Conservation (phyloP, 2,113 vertebrate genomes). For the Siphamia tubifer region DNA sequence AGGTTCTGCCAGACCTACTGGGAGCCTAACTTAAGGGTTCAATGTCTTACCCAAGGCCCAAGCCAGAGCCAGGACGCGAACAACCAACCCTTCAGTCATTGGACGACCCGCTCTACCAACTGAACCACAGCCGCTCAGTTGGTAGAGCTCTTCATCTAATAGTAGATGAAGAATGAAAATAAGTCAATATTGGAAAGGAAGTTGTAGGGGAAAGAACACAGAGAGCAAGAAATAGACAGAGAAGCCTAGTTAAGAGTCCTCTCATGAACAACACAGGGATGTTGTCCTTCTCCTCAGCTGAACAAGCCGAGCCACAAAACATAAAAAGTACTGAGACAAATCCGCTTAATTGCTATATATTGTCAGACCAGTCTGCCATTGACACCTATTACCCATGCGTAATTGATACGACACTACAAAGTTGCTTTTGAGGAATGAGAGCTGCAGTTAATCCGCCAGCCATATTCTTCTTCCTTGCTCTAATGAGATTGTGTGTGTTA, state of each 20-base stretch:
- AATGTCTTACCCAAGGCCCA: too few relatives aligned
- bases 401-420: constrained; percentile 70
- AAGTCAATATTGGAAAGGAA: constrained; percentile 4
- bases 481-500: constrained; percentile 73
- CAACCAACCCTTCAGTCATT: too few relatives aligned
- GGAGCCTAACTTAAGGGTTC: too few relatives aligned
- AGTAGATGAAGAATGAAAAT: constrained; percentile 15
- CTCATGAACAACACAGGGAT: constrained; percentile 43
- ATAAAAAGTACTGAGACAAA: constrained; percentile 62
- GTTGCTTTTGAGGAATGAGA: constrained; percentile 69
- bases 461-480: constrained; percentile 60
- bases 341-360: constrained; percentile 71
- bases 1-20: too few relatives aligned
- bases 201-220: not conserved
- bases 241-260: constrained; percentile 44
- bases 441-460: constrained; percentile 60
- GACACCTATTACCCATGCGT: constrained; percentile 71
- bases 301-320: constrained; percentile 27
- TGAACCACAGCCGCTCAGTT: too few relatives aligned
- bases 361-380: constrained; percentile 63
- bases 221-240: constrained; percentile 5
- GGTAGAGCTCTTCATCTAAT: too few relatives aligned
- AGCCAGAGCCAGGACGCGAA: too few relatives aligned
- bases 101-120: too few relatives aligned
- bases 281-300: constrained; percentile 49